Percentiles rank a stretch among this genome's conserved stretches.
Conservation (phyloP, 2,113 vertebrate species). For the Oxyura jamaicensis region DNA sequence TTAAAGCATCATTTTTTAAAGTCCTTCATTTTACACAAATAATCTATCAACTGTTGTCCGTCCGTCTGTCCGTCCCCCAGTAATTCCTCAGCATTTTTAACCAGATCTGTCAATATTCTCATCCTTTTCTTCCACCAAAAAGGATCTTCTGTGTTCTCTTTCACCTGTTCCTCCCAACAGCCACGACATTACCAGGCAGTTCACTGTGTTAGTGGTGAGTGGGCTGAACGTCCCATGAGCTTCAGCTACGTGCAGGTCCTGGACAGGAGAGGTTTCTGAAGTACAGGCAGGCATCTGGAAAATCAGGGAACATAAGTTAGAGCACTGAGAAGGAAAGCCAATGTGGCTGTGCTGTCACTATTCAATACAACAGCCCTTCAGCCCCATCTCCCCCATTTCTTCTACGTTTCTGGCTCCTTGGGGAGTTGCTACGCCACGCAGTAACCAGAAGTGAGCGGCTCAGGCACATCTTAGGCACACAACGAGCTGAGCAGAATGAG, state of each 20-base stretch:
- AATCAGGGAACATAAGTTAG: too few species aligned
- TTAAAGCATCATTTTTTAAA: not conserved
- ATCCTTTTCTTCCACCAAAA: not conserved
- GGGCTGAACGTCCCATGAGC: not conserved
- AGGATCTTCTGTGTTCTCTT: not conserved
- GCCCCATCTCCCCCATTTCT: not conserved
- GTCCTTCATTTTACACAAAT: not conserved
- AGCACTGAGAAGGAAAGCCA: not conserved
- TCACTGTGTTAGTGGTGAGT: not conserved
- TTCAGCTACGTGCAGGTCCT: not conserved
- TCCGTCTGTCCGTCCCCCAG: not conserved
- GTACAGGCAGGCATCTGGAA: not conserved
- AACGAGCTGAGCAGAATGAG: not conserved
- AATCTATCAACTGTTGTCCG: not conserved
- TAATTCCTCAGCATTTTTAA: not conserved
- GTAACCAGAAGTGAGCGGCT: not conserved
- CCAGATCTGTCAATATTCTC: not conserved
- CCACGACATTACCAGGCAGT: not conserved
- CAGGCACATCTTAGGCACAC: not conserved
- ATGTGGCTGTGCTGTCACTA: not conserved
- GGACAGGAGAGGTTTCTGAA: not conserved
- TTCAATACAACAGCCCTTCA: not conserved
- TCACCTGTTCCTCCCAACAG: not conserved
- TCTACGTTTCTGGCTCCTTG: not conserved
- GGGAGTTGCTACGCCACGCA: not conserved